Evolutionary conservation across 2,113 vertebrate species (phyloP), one percentile per base, ranked within the genome.

Genomic region (Cnemophilus loriae): DNA sequence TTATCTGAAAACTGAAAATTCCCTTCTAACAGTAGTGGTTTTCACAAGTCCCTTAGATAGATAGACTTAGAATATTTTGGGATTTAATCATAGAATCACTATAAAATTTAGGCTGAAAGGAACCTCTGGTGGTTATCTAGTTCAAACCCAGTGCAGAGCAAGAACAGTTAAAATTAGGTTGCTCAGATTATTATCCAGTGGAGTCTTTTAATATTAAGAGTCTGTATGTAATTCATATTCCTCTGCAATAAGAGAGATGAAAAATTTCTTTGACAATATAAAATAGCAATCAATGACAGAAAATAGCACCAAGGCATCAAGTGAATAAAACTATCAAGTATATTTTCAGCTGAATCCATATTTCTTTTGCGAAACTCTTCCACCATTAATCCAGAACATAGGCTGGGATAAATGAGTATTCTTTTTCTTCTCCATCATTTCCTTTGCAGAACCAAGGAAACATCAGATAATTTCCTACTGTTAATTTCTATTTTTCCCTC

Each of bases 341-440:
- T 50, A 55, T 84, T 87, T 76, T 81, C 39, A 81, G 59, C 27
- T 59, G 63, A 96, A 67, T 89, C 46, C 32, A 19, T 88, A 78
- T 68, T 84, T 60, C 50, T 94, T 90, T 80, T 91, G 76, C 76
- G 75, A 96, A 96, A 87, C 37, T 89, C 59, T 89, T 74, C 74
- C 60, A 84, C 52, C 55, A 88, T 93, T 96, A 97, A 56, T 56
- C 46, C 61, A 91, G 59, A 69, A 93, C 59, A 96, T 10, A 76
- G 23, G 24, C 59, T 85, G 82, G 23, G 41, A 93, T 32, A 96
- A 95, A 93, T 52, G 39, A 12, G 8, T 56, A 28, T 63, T 93
- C 94, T 88, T 76, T 67, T 69, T 41, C 16, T 56, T 71, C 17
- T 63, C 27, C 7, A 44, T 52, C 6, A 71, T 69, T 90, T 80